These are phyloP conservation scores for Epizoanthus scotinus DNA, from an alignment of 92 coral and sea anemone genomes.

Conservation along the genomic window DNA sequence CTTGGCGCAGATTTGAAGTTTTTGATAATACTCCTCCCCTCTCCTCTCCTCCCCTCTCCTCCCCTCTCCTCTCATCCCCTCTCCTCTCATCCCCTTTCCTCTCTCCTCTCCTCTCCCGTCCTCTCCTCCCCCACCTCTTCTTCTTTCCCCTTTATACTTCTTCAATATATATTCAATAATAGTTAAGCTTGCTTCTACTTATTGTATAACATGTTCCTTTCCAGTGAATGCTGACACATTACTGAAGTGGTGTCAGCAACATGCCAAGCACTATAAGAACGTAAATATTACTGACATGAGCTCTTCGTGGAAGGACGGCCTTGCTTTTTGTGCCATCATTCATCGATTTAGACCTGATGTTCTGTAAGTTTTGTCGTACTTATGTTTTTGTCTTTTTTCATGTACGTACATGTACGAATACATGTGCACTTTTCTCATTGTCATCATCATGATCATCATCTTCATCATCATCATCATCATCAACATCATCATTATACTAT, in stretches of 20 bases:
- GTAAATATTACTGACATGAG: constrained; percentile 89
- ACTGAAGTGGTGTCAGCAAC: constrained; percentile 94
- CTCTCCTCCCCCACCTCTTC: too few species aligned
- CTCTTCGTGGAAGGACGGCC: constrained; percentile 90
- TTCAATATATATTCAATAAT: not conserved
- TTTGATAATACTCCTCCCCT: not conserved
- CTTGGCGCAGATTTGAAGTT: too few species aligned
- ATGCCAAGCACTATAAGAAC: constrained; percentile 83
- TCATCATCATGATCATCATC: too few species aligned
- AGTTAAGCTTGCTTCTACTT: not conserved
- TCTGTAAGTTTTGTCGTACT: constrained; percentile 58
- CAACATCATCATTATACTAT: too few species aligned
- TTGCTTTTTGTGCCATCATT: constrained; percentile 95
- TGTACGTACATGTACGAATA: not conserved
- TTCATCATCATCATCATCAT: too few species aligned
- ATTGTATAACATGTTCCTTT: not conserved
- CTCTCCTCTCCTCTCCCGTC: too few species aligned
- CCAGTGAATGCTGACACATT: constrained; percentile 80
- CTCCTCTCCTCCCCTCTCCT: too few species aligned
- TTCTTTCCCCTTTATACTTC: not conserved
- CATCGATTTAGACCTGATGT: constrained; percentile 94
- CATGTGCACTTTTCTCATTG: too few species aligned
- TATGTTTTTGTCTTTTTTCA: too few species aligned
- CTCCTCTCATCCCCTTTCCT: too few species aligned
- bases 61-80: too few species aligned